Base-by-base conservation (phyloP, 2,888 invertebrate species). In the Incurvaria masculella region DNA sequence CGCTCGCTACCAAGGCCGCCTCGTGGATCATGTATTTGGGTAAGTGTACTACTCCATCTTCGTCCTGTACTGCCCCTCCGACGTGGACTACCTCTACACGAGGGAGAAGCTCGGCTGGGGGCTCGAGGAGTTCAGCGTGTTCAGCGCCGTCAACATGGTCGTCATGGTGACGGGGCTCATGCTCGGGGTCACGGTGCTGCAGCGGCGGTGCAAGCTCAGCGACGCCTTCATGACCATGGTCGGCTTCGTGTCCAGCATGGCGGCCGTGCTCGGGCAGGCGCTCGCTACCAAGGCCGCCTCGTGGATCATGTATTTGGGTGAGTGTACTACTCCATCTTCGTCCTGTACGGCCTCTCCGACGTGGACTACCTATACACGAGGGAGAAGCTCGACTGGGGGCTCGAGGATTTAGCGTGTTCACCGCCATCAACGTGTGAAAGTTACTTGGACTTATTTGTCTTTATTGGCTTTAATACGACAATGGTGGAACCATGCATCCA, bases 311-410 rank as follows among this genome's bases (percentile, higher is more conserved):
- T 80, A 79, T 59, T 54, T 69, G 26, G 67, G 79, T 78, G 63
- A 59, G 64, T n/a, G n/a, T n/a, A n/a, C n/a, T n/a, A n/a, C n/a
- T n/a, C n/a, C 0, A 57, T 78, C 50, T 66, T 79, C 50, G 63
- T 71, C 19, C 45, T 72, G 4, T 71, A 73, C 51, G 83, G 82
- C 2, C 67, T 74, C 38, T 39, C 54, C 2, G 58, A 63, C 17
- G 68, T 86, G 19, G 70, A 72, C 44, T 87, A 81, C 59, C 59
- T 85, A 49, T 87, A 83, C 56, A 61, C 81, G 3, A 74, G 83
- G 52, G 74, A 79, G 42, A 80, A 80, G 56, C 80, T 88, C 50
- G 68, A 78, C 21, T 88, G 87, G 87, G 71, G 80, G 20, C 66
- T 86, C 21, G 61, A 74, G 21, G 65, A 81, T 17, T 73, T 54